These are phyloP conservation scores for Tupaia chinensis DNA, from an alignment of 2,113 vertebrate genomes.

Conservation along the genomic window DNA sequence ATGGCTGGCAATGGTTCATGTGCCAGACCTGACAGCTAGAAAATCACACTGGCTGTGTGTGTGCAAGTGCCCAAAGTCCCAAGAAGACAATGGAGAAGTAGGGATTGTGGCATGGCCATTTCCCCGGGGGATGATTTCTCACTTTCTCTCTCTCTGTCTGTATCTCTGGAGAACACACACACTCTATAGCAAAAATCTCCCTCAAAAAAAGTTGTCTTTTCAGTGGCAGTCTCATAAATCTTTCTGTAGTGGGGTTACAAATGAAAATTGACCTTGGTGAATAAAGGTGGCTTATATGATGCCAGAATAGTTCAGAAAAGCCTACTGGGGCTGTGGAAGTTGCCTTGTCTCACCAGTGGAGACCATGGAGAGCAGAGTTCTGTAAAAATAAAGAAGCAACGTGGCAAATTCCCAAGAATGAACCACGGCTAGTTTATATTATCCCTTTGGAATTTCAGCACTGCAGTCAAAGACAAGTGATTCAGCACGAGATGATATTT, in stretches of 20 bases:
- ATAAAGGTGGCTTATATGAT: not conserved
- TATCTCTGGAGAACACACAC: no score
- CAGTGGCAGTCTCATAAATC: not conserved
- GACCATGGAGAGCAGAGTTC: conserved; percentile 24
- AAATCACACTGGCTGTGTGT: no score
- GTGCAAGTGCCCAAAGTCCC: no score
- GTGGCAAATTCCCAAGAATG: conserved; percentile 74
- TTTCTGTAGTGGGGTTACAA: not conserved
- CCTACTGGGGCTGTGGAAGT: not conserved
- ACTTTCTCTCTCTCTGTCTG: no score
- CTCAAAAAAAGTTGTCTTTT: no score
- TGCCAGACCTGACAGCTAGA: no score
- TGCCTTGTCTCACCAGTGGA: not conserved
- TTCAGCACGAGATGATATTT: conserved; percentile 62
- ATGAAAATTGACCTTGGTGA: not conserved
- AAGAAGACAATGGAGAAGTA: no score
- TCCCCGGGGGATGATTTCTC: no score
- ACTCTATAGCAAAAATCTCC: no score
- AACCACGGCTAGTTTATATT: conserved; percentile 51
- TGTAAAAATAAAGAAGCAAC: conserved; percentile 76
- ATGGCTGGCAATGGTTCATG: no score
- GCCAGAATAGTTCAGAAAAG: not conserved
- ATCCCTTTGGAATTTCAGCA: conserved; percentile 51
- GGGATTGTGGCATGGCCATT: no score
- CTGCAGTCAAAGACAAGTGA: conserved; percentile 69